Evolutionary conservation across 2,113 vertebrate species (phyloP).

Genomic region (Tursiops truncatus): DNA sequence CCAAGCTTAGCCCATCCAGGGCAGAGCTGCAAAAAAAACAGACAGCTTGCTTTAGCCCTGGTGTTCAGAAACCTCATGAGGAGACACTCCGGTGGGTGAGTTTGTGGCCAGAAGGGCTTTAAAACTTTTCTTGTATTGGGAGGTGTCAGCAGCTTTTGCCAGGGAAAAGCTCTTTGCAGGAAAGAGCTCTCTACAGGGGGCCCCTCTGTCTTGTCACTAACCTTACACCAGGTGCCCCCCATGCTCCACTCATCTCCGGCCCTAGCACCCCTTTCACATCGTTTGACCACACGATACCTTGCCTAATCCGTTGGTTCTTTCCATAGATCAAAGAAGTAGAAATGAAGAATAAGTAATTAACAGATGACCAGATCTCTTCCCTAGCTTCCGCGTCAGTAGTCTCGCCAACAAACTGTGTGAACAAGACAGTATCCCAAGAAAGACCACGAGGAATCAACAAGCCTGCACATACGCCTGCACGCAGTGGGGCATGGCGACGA

Average conservation of each 20-base stretch:
- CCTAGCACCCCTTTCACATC: background rate
- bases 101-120: background rate
- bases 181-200: too few relatives aligned
- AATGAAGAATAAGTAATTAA: background rate
- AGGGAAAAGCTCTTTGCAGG: background rate
- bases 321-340: background rate
- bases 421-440: background rate
- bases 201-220: background rate
- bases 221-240: background rate
- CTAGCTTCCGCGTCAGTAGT: background rate
- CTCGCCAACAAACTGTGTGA: background rate
- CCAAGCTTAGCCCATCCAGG: background rate
- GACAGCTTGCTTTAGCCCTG: background rate
- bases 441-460: rapidly evolving
- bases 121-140: background rate
- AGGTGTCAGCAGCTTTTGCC: background rate
- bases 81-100: background rate
- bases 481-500: background rate
- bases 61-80: background rate
- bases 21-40: background rate
- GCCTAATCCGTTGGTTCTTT: background rate
- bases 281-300: background rate
- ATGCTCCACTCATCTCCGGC: background rate
- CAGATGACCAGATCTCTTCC: background rate
- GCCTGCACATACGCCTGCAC: background rate